Evolutionary conservation across 2,113 vertebrate species (phyloP), one percentile per base, ranked within the genome.

Genomic region (Pipra filicauda): DNA sequence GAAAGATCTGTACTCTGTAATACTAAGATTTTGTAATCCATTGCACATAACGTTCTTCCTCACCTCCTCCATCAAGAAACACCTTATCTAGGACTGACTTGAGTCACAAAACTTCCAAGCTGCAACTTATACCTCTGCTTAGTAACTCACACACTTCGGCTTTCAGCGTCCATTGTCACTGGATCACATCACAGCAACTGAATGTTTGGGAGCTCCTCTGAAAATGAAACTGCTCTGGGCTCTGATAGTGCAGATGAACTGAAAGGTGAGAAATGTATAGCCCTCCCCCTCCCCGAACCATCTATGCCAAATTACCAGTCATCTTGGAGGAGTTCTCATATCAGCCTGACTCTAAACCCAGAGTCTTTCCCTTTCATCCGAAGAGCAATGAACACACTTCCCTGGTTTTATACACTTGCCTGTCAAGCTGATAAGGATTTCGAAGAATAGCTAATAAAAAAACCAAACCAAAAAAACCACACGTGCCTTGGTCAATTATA

Each of bases 11-110:
- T 70, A 24, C 62, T 37, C 90, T 66, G 92, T 70, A 96, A 96
- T 58, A 73, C 71, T 37, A 55, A 62, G 58, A 66, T 93, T 95
- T 97, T 96, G 94, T 74, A 97, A 96, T 67, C 39, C 73, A 57
- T 67, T 81, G 94, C 84, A 89, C 80, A 86, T 71, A 93, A 89
- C 15, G 19, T 75, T 86, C 80, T 89, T 84, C 65, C 73, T 87
- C 62, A 49, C 76, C 83, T 92, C 82, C 79, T 93, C 51, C 83
- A 88, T 73, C 75, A 85, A 77, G 79, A 92, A 94, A 80, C 95
- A 97, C 95, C 94, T 97, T 72, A 88, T 73, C 54, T 70, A 62
- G 55, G 46, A 71, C 27, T 37, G 21, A 70, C 64, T 24, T 21
- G 16, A 92, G 54, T 81, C 58, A 66, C 16, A 9, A 20, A 85